A percentile compares a stretch with the other conserved stretches of the same genome.
These are phyloP conservation scores for Poecilia latipinna DNA, from an alignment of 2,113 vertebrate genomes.

Conservation along the genomic window DNA sequence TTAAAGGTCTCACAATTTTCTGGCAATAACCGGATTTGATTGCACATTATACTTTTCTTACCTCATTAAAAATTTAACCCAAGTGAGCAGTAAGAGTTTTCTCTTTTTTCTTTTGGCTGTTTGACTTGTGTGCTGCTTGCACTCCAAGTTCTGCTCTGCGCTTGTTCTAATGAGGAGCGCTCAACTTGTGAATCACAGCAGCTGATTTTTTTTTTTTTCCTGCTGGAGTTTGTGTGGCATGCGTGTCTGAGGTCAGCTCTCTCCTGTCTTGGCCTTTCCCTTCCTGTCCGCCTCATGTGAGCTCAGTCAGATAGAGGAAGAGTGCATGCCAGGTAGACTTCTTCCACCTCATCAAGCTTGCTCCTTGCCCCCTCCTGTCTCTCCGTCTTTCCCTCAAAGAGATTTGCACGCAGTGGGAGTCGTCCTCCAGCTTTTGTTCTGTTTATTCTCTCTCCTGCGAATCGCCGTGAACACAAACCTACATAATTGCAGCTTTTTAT, in stretches of 20 bases:
- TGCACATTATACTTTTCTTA: slow-evolving; percentile 1
- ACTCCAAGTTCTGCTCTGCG: slow-evolving; percentile 4
- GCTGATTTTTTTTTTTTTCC: slow-evolving; percentile 62
- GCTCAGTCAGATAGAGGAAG: slow-evolving; percentile 36
- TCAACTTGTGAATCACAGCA: slow-evolving; percentile 49
- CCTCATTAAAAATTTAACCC: neutral
- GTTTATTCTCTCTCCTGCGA: slow-evolving; percentile 2
- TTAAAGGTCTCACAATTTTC: neutral
- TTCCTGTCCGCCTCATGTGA: slow-evolving; percentile 56
- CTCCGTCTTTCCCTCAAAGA: slow-evolving; percentile 43
- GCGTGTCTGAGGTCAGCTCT: slow-evolving; percentile 48
- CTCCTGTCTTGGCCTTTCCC: slow-evolving; percentile 38
- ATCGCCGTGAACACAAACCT: neutral
- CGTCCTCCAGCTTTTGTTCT: slow-evolving; percentile 31
- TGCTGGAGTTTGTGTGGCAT: slow-evolving; percentile 46
- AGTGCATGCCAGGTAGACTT: slow-evolving; percentile 59
- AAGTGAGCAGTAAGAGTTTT: neutral
- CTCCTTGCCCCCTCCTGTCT: slow-evolving; percentile 54
- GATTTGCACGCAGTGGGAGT: slow-evolving; percentile 45
- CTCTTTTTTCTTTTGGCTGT: slow-evolving; percentile 7
- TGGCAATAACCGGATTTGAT: slow-evolving; percentile 3
- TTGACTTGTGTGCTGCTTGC: neutral
- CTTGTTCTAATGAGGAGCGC: slow-evolving; percentile 44
- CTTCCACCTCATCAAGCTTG: slow-evolving; percentile 71
- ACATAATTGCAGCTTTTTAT: neutral